Evolutionary conservation across 2,888 invertebrate species (phyloP).

Genomic region (Acanthosepion lycidas): DNA sequence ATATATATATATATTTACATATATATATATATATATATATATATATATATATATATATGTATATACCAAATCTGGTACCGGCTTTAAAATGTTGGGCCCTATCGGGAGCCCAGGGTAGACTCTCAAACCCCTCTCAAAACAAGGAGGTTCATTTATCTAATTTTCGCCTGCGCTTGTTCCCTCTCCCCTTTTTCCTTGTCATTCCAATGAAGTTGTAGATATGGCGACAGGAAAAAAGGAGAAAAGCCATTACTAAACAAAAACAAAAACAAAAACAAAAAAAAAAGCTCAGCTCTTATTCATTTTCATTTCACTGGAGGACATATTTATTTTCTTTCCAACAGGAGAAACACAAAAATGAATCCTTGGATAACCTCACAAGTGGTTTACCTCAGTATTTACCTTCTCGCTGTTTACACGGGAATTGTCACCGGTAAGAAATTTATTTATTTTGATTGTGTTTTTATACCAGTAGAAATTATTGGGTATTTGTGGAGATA

Average conservation of each 20-base stretch:
- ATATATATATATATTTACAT: background rate
- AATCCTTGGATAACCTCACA: constrained; percentile 23
- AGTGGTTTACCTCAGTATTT: background rate
- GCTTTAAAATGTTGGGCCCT: background rate
- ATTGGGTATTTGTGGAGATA: too few species aligned
- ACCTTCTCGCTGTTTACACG: background rate
- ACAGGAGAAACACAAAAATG: background rate
- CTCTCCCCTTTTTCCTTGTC: background rate
- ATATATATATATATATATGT: background rate
- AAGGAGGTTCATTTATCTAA: background rate
- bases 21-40: background rate
- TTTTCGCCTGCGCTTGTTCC: background rate
- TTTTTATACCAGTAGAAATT: too few species aligned
- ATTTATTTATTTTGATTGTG: too few species aligned
- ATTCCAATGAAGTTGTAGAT: background rate
- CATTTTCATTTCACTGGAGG: background rate
- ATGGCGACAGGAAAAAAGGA: background rate
- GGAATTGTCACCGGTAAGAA: background rate
- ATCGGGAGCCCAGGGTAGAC: background rate
- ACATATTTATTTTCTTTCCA: background rate
- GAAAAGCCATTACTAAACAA: background rate
- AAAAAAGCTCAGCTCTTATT: background rate
- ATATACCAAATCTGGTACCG: background rate
- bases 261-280: background rate
- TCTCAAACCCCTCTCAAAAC: background rate